Base-by-base conservation (phyloP, 2,888 invertebrate species). In the Drosophila melanosoma region DNA sequence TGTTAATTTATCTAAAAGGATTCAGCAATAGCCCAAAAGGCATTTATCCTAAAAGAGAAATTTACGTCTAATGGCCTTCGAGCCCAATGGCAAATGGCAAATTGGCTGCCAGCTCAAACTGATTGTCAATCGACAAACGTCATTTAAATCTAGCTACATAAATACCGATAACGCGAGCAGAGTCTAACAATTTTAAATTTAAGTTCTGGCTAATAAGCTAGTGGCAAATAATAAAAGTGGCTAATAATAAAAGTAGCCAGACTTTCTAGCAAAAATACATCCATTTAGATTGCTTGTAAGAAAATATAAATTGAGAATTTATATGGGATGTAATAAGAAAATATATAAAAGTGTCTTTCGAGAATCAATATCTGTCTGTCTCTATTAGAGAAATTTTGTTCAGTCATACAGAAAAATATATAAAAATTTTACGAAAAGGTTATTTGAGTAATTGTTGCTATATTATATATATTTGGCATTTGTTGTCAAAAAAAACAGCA, bases 1-100 rank as follows among this genome's bases (percentile, higher is more conserved):
- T 62, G 48, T 67, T 74, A 79, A 76, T 80, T 76, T 80, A 61
- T 80, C 20, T 69, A 54, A 76, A 69, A 80, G 81, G 60, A 56
- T 54, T 67, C 58, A 3, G 52, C 38, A 35, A 54, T 20, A 26
- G 48, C 15, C 15, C n/a, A 40, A 38, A 11, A 32, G 26, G 20
- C 32, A 58, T 33, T 42, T 58, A 23, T 58, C n/a, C 59, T 20
- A n/a, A n/a, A n/a, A 12, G 29, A 40, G n/a, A 23, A 45, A 52
- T 32, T n/a, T 7, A 15, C 23, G n/a, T 32, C 4, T 48, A 42
- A 48, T 40, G 49, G 20, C 17, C 8, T 62, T 10, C 12, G 33
- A 17, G 12, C 12, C 38, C 5, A 15, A 33, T 35, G 23, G 33
- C 53, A 23, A 17, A 29, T 26, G 10, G 36, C 17, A 23, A 35